A percentile compares a stretch with the other conserved stretches of the same genome.
Evolutionary conservation across 2,113 vertebrate genomes (phyloP).

Genomic region (Mus spicilegus): DNA sequence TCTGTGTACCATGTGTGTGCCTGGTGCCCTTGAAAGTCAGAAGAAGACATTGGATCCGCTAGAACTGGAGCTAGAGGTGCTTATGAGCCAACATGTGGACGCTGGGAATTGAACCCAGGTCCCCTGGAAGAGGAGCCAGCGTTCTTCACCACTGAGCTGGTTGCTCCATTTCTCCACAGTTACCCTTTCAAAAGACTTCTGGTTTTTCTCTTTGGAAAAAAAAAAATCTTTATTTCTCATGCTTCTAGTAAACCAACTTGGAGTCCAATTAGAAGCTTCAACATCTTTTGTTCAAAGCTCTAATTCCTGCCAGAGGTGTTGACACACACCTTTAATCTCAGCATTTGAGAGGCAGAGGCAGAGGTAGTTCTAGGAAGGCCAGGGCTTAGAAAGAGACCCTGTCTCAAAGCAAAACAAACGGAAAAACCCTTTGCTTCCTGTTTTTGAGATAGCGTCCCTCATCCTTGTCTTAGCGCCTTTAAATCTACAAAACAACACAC

Average conservation of each 20-base stretch:
- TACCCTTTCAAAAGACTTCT: conserved; percentile 35
- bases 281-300: not conserved
- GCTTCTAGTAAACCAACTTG: not conserved
- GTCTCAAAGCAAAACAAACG: not conserved
- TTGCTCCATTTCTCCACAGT: not conserved
- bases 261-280: conserved; percentile 24
- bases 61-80: not conserved
- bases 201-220: not conserved
- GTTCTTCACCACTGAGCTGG: not conserved
- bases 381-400: not conserved
- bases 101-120: not conserved
- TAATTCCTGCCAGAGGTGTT: not conserved
- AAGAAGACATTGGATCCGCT: not conserved
- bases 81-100: not conserved
- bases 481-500: not conserved
- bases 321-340: not conserved
- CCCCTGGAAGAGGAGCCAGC: not conserved
- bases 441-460: not conserved
- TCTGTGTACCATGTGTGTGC: not conserved
- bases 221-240: not conserved
- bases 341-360: not conserved
- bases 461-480: not conserved
- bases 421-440: not conserved
- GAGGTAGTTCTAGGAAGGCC: not conserved
- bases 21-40: not conserved